Percentiles rank a stretch among this genome's conserved stretches.
phyloP scores from a whole-genome alignment of 1,140 invertebrate species.

The Zaprionus ghesquierei region DNA sequence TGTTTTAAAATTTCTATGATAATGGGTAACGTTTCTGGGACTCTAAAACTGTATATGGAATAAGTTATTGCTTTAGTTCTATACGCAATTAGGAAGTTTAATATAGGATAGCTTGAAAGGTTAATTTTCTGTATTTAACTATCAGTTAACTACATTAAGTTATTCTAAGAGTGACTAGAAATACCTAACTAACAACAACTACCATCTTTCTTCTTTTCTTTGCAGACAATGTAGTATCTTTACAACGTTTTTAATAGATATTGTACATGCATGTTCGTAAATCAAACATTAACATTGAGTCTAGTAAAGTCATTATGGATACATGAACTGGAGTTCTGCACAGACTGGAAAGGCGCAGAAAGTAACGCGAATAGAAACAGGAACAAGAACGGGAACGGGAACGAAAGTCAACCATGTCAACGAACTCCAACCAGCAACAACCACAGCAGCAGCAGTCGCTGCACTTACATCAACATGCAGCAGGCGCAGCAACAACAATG shows the following conservation, averaged over 20 bases:
- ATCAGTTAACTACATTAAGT: no score
- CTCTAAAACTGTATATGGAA: neutral
- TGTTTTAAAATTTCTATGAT: no score
- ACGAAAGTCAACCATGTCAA: constrained; percentile 57
- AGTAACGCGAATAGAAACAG: constrained; percentile 57
- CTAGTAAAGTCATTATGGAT: constrained; percentile 57
- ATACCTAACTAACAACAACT: neutral
- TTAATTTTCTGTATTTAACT: no score
- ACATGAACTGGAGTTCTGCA: constrained; percentile 51
- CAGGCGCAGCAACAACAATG: constrained; percentile 15
- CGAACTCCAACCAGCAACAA: constrained; percentile 43
- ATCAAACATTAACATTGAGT: constrained; percentile 42
- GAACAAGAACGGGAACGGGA: neutral
- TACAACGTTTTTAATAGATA: constrained; percentile 1
- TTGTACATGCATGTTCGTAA: constrained; percentile 2
- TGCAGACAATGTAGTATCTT: constrained; percentile 31
- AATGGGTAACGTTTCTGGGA: neutral
- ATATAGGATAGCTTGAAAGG: no score
- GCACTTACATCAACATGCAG: constrained; percentile 11
- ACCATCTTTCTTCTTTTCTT: neutral
- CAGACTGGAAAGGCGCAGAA: constrained; percentile 33
- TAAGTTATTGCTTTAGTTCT: no score
- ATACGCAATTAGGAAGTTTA: no score
- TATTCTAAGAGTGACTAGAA: no score
- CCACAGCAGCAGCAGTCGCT: constrained; percentile 18